Base-by-base conservation (phyloP, 2,888 invertebrate genomes). In the Empis stercorea region DNA sequence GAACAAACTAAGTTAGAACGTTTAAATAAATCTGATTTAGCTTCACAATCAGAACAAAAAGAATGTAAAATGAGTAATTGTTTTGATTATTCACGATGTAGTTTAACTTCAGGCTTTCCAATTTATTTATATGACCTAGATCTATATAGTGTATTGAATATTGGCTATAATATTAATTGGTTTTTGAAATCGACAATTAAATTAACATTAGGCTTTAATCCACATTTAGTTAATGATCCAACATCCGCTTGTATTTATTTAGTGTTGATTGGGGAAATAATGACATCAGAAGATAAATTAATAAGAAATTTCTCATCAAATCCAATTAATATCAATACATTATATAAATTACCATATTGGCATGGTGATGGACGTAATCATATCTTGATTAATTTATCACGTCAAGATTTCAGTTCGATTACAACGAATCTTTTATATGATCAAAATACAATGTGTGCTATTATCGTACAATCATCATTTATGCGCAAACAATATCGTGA, bases 331-430 rank as follows among this genome's bases (percentile, higher is more conserved):
- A 71, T 78, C 55, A 73, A 73, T 1, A 79, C 82, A 55, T 64
- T 88, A 7, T 79, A 79, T 54, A 72, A 71, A 30, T 71, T 95
- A 44, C 88, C 91, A 0, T 86, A 84, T 66, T 96, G 95, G 95
- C 87, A 86, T 20, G 94, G 94, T 0, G 94, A 95, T 72, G 96
- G 95, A 10, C 76, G 92, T 34, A 96, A 96, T 69, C 95, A 95
- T 66, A 73, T 96, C 15, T 64, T 96, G 6, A 64, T 95, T 16
- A 91, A 92, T 69, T 70, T 92, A 48, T 86, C 87, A 0, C 73
- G 87, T 45, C 73, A 85, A 11, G 84, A 86, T 66, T 67, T 86
- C 30, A 76, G 79, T 3, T 77, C 81, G 5, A 74, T 75, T 16
- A 76, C 83, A 7, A 84, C 84, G 1, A 83, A 85, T 66, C 74